Conservation (phyloP, 1,140 invertebrate species). For the Chrysoperla carnea region DNA sequence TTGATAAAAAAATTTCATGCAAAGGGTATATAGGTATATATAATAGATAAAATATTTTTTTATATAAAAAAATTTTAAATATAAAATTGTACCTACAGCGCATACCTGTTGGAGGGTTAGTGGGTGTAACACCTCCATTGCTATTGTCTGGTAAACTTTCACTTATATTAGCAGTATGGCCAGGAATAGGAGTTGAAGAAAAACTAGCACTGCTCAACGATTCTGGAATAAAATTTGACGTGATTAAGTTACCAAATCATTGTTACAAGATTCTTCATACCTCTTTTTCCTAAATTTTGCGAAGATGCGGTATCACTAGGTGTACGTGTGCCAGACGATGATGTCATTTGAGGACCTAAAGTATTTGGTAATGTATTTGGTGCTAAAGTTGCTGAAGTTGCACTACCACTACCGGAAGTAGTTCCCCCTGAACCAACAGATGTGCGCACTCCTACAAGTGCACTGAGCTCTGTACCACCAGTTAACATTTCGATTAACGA, state of each 20-base stretch:
- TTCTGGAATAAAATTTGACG: constrained; percentile 21
- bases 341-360: too few species aligned
- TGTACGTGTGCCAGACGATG: constrained; percentile 13
- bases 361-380: background rate
- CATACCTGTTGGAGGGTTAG: constrained; percentile 11
- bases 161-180: constrained; percentile 13
- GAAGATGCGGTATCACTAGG: constrained; percentile 22
- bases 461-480: constrained; percentile 19
- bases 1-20: too few species aligned
- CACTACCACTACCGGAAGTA: background rate
- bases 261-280: background rate
- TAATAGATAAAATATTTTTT: too few species aligned
- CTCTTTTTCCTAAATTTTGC: constrained; percentile 10
- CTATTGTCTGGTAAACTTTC: constrained; percentile 13
- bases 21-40: too few species aligned
- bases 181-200: constrained; percentile 31
- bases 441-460: background rate
- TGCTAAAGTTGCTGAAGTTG: background rate
- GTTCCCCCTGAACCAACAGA: background rate
- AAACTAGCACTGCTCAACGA: constrained; percentile 35
- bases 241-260: background rate
- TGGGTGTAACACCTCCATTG: constrained; percentile 9
- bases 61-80: too few species aligned
- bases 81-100: background rate
- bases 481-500: constrained; percentile 53